phyloP scores from a whole-genome alignment of 2,888 invertebrate genomes.

The Doris montereyensis region DNA sequence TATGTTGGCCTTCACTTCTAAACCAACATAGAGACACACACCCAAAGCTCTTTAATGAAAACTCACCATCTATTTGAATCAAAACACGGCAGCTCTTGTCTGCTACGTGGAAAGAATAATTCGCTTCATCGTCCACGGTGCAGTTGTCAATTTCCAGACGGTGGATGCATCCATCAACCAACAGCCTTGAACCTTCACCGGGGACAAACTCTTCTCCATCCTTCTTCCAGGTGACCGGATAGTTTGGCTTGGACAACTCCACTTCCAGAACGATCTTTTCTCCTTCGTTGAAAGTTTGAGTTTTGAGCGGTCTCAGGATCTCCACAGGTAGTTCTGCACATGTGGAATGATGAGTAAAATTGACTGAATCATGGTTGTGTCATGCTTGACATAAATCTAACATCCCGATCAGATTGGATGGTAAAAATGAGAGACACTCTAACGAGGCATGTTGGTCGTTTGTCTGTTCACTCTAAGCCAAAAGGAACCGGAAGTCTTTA shows the following conservation, averaged over 20 bases:
- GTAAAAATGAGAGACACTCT: no score
- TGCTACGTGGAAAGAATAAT: constrained; percentile 65
- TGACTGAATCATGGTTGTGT: no score
- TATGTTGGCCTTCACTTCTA: no score
- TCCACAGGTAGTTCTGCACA: constrained; percentile 55
- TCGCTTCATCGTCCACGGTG: constrained; percentile 69
- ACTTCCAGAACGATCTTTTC: constrained; percentile 61
- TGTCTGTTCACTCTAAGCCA: no score
- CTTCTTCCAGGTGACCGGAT: constrained; percentile 70
- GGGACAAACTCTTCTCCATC: constrained; percentile 59
- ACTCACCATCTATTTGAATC: constrained; percentile 63
- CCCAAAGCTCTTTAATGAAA: no score
- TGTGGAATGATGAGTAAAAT: no score
- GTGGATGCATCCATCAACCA: constrained; percentile 61
- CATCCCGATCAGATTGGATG: no score
- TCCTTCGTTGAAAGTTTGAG: constrained; percentile 60
- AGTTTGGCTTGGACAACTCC: constrained; percentile 65
- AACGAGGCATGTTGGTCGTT: no score
- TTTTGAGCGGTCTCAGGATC: constrained; percentile 56
- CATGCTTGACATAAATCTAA: no score
- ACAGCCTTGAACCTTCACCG: constrained; percentile 55
- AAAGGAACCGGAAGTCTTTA: no score
- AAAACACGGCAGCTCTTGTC: constrained; percentile 62
- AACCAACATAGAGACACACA: no score
- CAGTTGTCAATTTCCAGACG: constrained; percentile 62